Percentiles rank a stretch among this genome's conserved stretches.
These are phyloP conservation scores for Sterna hirundo DNA, from an alignment of 2,113 vertebrate species.

Conservation along the genomic window DNA sequence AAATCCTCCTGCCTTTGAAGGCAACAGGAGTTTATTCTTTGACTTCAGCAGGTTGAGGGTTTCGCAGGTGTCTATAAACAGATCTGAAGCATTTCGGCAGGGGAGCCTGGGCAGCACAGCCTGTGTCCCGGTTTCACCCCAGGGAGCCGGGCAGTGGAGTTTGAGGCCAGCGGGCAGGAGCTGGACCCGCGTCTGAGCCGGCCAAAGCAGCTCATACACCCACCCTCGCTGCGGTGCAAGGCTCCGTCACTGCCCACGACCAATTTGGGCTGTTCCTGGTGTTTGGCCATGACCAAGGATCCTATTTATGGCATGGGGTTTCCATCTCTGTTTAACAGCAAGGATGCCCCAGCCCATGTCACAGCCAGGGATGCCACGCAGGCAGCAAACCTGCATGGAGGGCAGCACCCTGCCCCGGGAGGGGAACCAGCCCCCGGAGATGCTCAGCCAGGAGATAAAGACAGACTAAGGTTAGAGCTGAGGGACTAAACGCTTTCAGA, in stretches of 20 bases:
- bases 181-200: accelerated
- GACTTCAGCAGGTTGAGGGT: neutral
- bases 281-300: neutral
- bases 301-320: neutral
- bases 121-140: neutral
- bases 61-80: conserved; percentile 13
- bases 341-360: accelerated
- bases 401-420: neutral
- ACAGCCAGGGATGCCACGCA: neutral
- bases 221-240: accelerated
- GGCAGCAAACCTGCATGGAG: accelerated
- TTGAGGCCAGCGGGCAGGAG: neutral
- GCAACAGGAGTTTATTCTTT: neutral
- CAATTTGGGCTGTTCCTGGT: neutral
- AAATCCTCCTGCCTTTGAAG: neutral
- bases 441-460: neutral
- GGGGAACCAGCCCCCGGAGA: too few relatives aligned
- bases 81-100: neutral
- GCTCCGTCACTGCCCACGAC: accelerated
- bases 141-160: neutral
- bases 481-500: accelerated
- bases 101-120: neutral
- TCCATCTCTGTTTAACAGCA: neutral
- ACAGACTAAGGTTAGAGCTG: neutral
- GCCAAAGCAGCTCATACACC: neutral